Evolutionary conservation across 2,113 vertebrate species (phyloP).

Genomic region (Chaenogobius annularis): DNA sequence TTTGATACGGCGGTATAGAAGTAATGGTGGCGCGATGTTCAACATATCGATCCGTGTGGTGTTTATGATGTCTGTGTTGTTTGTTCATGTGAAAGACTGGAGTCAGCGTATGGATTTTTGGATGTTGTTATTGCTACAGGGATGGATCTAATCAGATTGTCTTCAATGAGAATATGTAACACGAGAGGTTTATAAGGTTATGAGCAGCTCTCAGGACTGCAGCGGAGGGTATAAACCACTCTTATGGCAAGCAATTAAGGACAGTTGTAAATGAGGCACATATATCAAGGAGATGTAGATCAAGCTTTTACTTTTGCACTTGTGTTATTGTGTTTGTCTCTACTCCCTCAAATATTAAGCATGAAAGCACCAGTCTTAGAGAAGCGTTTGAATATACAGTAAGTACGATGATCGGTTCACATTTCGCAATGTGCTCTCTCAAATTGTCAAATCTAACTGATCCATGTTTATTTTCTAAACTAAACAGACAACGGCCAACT

Average conservation of each 20-base stretch:
- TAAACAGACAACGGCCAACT: not conserved
- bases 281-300: not conserved
- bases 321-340: not conserved
- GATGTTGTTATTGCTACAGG: slow-evolving; percentile 40
- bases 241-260: slow-evolving; percentile 9
- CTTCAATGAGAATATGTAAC: slow-evolving; percentile 43
- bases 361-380: not conserved
- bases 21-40: slow-evolving; percentile 9
- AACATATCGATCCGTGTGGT: slow-evolving; percentile 35
- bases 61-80: slow-evolving; percentile 49
- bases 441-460: not conserved
- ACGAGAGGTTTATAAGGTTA: slow-evolving; percentile 45
- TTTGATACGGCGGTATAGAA: slow-evolving; percentile 14
- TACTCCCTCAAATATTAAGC: not conserved
- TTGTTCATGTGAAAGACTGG: slow-evolving; percentile 32
- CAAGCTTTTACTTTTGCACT: not conserved
- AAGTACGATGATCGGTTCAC: not conserved
- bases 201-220: slow-evolving; percentile 20
- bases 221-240: slow-evolving; percentile 25
- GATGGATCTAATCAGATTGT: slow-evolving; percentile 56
- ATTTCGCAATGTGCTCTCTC: not conserved
- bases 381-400: not conserved
- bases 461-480: not conserved
- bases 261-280: slow-evolving; percentile 4
- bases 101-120: slow-evolving; percentile 62